phyloP scores from a whole-genome alignment of 1,140 invertebrate genomes.

The Heliothis virescens region DNA sequence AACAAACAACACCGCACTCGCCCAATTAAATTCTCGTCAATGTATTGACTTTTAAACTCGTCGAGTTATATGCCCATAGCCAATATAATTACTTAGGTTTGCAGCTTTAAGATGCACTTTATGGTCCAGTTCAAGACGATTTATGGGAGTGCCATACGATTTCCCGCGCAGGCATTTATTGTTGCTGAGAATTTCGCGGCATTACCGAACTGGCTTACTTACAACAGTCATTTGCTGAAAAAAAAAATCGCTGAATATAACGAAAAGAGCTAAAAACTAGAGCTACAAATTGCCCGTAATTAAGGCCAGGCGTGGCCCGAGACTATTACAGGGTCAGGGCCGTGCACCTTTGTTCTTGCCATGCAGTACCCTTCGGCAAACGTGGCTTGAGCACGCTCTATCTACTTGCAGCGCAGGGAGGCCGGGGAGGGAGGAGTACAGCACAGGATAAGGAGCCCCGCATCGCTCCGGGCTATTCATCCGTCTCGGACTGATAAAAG shows the following conservation, averaged over 20 bases:
- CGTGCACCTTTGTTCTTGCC: slow-evolving; percentile 48
- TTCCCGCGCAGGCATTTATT: slow-evolving; percentile 8
- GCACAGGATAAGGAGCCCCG: slow-evolving; percentile 44
- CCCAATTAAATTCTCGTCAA: slow-evolving; percentile 40
- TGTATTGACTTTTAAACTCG: slow-evolving; percentile 43
- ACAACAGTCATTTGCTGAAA: background rate
- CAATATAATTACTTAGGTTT: slow-evolving; percentile 35
- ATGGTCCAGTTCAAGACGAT: slow-evolving; percentile 21
- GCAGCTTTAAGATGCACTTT: slow-evolving; percentile 27
- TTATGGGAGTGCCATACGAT: slow-evolving; percentile 24
- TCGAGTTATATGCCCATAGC: slow-evolving; percentile 33
- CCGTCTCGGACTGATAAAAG: slow-evolving; percentile 59
- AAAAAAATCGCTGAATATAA: slow-evolving; percentile 29
- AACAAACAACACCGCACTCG: slow-evolving; percentile 1
- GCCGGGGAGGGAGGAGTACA: slow-evolving; percentile 17
- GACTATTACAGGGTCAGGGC: slow-evolving; percentile 52
- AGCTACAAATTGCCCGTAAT: slow-evolving; percentile 49
- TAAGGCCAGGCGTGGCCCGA: slow-evolving; percentile 38
- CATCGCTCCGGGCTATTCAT: slow-evolving; percentile 58
- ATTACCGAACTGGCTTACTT: slow-evolving; percentile 2
- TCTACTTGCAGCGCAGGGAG: slow-evolving; percentile 32
- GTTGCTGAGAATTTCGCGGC: background rate
- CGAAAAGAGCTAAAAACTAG: slow-evolving; percentile 28
- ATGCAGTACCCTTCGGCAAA: slow-evolving; percentile 42
- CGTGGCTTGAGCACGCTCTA: slow-evolving; percentile 46